Conservation (phyloP, 2,797 vertebrate genomes). For the Crenuchus spilurus region DNA sequence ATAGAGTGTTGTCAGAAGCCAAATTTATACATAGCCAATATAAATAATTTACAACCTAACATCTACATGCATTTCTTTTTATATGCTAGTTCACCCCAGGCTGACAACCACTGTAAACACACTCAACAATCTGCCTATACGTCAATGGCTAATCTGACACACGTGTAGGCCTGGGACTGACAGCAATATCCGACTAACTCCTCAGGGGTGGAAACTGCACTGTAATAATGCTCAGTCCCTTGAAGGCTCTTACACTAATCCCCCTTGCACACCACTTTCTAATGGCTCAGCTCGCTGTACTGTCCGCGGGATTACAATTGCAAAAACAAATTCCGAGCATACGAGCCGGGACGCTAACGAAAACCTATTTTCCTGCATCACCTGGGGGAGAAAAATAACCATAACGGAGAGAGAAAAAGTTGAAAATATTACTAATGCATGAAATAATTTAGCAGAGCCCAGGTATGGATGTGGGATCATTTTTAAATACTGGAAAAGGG, state of each 20-base stretch:
- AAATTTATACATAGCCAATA: too few species aligned
- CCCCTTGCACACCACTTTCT: constrained; percentile 50
- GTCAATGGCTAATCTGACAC: constrained; percentile 1
- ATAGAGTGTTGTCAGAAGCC: too few species aligned
- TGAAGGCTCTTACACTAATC: constrained; percentile 62
- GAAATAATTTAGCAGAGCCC: constrained; percentile 42
- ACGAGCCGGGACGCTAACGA: not conserved
- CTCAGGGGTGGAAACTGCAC: constrained; percentile 54
- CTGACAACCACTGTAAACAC: not conserved
- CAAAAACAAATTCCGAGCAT: constrained; percentile 10
- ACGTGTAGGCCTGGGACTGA: not conserved
- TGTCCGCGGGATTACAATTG: not conserved
- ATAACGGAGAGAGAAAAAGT: not conserved
- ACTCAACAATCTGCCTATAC: not conserved
- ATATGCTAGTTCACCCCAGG: not conserved
- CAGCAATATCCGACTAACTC: constrained; percentile 43
- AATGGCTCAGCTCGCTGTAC: constrained; percentile 48
- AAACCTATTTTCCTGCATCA: not conserved
- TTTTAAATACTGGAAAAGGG: constrained; percentile 31
- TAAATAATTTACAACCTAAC: too few species aligned
- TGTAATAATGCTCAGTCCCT: constrained; percentile 57
- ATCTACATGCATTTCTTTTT: not conserved
- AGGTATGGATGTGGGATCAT: not conserved
- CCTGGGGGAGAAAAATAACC: not conserved
- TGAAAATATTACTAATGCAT: constrained; percentile 39